phyloP scores from a whole-genome alignment of 1,140 invertebrate species.

The Magallana angulata region DNA sequence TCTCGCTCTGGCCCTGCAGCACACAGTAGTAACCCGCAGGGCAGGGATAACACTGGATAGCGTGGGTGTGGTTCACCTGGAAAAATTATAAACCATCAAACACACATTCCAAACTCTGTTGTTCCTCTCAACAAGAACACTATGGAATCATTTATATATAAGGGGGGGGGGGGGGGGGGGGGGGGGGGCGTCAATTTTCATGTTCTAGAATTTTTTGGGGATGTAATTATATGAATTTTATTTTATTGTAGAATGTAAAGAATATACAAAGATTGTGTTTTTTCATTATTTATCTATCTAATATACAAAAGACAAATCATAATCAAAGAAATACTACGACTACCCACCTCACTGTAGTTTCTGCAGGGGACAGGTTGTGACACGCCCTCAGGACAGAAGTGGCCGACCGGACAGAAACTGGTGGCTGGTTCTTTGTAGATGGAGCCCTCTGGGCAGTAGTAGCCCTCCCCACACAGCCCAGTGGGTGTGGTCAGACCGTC shows the following conservation, averaged over 20 bases:
- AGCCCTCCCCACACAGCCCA: conserved; percentile 73
- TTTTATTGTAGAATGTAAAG: no score
- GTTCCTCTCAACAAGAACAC: no score
- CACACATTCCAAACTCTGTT: no score
- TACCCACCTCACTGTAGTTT: conserved; percentile 73
- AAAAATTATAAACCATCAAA: neutral
- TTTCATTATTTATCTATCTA: no score
- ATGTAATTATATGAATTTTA: no score
- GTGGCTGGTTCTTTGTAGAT: conserved; percentile 66
- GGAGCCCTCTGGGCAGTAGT: conserved; percentile 72
- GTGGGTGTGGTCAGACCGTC: conserved; percentile 71
- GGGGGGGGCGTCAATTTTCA: no score
- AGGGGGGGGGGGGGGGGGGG: no score
- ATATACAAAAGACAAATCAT: no score
- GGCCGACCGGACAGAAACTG: conserved; percentile 70
- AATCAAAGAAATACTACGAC: neutral
- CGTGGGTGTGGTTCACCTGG: conserved; percentile 77
- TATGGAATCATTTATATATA: no score
- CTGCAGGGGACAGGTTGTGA: conserved; percentile 70
- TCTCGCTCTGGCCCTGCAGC: conserved; percentile 63
- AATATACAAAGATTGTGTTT: no score
- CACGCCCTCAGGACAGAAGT: conserved; percentile 72
- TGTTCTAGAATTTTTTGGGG: no score
- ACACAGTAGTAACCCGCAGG: conserved; percentile 76
- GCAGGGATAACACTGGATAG: conserved; percentile 70